phyloP scores from a whole-genome alignment of 2,888 invertebrate genomes.

The Augochlorella aurata region DNA sequence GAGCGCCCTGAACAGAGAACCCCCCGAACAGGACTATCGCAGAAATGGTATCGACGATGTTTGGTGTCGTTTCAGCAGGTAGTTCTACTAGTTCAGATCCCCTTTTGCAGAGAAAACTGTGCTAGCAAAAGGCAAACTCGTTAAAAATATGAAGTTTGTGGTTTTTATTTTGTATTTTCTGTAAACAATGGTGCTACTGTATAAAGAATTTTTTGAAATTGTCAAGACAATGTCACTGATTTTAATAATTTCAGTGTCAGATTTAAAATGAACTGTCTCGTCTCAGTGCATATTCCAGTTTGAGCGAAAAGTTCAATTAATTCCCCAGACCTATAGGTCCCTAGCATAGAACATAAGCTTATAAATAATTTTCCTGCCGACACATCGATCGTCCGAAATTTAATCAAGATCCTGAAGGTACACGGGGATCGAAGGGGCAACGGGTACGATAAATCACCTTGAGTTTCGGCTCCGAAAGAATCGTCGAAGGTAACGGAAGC shows the following conservation, averaged over 20 bases:
- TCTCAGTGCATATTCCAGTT: too few relatives aligned
- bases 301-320: too few relatives aligned
- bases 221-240: too few relatives aligned
- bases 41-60: not conserved
- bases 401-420: not conserved
- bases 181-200: too few relatives aligned
- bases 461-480: not conserved
- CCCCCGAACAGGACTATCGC: not conserved
- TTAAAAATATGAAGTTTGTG: not conserved
- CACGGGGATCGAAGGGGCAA: not conserved
- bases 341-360: not conserved
- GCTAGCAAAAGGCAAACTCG: not conserved
- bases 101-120: not conserved
- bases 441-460: not conserved
- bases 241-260: too few relatives aligned
- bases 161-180: too few relatives aligned
- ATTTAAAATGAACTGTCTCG: too few relatives aligned
- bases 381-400: not conserved
- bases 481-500: not conserved
- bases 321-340: not conserved
- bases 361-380: not conserved
- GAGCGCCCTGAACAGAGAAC: not conserved
- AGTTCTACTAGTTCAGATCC: not conserved
- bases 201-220: too few relatives aligned
- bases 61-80: not conserved